Evolutionary conservation across 2,888 invertebrate species (phyloP).

Genomic region (Calameuta filiformis): DNA sequence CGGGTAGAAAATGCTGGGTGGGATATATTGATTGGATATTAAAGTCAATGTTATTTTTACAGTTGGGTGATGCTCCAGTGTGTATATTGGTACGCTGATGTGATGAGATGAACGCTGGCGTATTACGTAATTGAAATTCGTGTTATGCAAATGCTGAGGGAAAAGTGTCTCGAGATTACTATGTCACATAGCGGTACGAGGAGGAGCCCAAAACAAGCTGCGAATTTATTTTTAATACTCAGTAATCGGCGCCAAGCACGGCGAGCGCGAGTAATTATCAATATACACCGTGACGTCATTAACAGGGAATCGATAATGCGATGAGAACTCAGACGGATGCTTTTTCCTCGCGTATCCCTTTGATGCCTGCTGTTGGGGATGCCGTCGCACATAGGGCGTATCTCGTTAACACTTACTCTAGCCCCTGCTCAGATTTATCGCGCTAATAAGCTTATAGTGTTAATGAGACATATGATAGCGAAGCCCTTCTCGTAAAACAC

Average conservation of each 20-base stretch:
- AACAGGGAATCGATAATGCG: not conserved
- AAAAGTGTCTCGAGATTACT: slow-evolving; percentile 2
- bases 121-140: slow-evolving; percentile 3
- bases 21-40: not conserved
- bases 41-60: not conserved
- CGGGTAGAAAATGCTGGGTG: not conserved
- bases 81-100: not conserved
- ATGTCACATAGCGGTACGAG: not conserved
- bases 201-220: not conserved
- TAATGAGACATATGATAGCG: slow-evolving; percentile 40
- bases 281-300: not conserved
- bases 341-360: not conserved
- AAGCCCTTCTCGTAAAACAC: slow-evolving; percentile 38
- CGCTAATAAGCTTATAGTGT: slow-evolving; percentile 39
- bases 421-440: slow-evolving; percentile 15
- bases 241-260: not conserved
- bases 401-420: not conserved
- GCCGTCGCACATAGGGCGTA: not conserved
- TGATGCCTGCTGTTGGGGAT: not conserved
- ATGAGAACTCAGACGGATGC: not conserved
- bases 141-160: not conserved
- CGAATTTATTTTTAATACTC: not conserved
- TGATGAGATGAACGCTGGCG: not conserved
- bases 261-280: not conserved
- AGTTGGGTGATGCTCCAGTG: not conserved